Evolutionary conservation across 1,140 invertebrate species (phyloP).

Genomic region (Mya arenaria): DNA sequence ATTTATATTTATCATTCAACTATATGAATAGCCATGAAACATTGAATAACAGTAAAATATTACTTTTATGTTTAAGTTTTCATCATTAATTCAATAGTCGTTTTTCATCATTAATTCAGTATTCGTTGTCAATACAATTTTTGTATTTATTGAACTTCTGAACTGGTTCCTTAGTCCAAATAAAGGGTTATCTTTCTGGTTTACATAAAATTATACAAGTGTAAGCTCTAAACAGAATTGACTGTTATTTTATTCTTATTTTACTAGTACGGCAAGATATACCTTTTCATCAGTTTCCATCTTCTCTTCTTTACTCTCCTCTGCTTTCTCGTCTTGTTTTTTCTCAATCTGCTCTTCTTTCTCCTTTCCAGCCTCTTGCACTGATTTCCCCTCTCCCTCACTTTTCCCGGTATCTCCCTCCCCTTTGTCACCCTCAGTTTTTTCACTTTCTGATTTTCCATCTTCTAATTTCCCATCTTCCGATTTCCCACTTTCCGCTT

Average conservation of each 20-base stretch:
- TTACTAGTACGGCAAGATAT: neutral
- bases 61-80: too few species aligned
- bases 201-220: neutral
- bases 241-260: neutral
- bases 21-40: too few species aligned
- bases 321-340: conserved; percentile 42
- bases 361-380: conserved; percentile 64
- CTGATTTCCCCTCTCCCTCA: conserved; percentile 37
- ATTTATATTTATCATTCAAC: too few species aligned
- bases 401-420: conserved; percentile 64
- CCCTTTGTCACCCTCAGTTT: conserved; percentile 59
- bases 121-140: neutral
- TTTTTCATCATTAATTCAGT: neutral
- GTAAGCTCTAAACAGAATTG: neutral
- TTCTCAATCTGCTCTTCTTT: conserved; percentile 81
- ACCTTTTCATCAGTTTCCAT: conserved; percentile 32
- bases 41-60: too few species aligned
- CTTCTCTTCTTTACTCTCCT: conserved; percentile 60
- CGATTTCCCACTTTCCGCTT: conserved; percentile 24
- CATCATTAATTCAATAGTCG: too few species aligned
- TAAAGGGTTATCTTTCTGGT: too few species aligned
- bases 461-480: conserved; percentile 61
- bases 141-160: neutral
- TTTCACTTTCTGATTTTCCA: conserved; percentile 68
- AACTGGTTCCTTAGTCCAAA: neutral